Base-by-base conservation (phyloP, 2,113 vertebrate genomes). In the Menidia beryllina region DNA sequence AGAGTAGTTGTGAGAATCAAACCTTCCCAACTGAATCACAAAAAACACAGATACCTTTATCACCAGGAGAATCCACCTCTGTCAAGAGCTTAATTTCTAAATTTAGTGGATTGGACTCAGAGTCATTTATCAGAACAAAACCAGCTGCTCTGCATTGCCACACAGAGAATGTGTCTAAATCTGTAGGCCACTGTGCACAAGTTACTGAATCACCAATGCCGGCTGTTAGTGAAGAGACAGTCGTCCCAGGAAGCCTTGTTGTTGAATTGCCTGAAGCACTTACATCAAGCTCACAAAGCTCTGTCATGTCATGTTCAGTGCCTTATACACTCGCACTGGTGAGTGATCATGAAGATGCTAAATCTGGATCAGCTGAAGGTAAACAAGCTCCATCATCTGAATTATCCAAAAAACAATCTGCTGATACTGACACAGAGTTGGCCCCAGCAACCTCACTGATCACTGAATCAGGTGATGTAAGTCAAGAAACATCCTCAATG, bases 41-140 rank as follows among this genome's bases (percentile, higher is more conserved):
- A 75, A 26, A 30, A 57, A 38, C 43, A 49, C 39, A 51, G 0
- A 30, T 41, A 45, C 19, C 57, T 62, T 21, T 49, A 12, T 52
- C 77, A 70, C 52, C 61, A 79, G 10, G 66, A 72, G 84, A 23
- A 66, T 14, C 61, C 1, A 45, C 64, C 13, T 76, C 88, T 72
- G 88, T 91, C 47, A 89, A 86, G 66, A 72, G 86, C 36, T 82
- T 93, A 59, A 73, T 93, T 57, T 91, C 89, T 47, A 56, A 83
- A 55, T 91, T 90, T 70, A 82, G 71, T 79, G 79, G 48, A 30
- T 11, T 51, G 45, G 27, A 7, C 30, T 72, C 82, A 36, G 65
- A 79, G 11, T 9, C 53, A 0, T 36, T 51, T 65, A 50, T 39
- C 2, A 52, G 19, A 48, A 30, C 65, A 57, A 70, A 61, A 52